Evolutionary conservation across 2,797 vertebrate species (phyloP).

Genomic region (Clamator glandarius): DNA sequence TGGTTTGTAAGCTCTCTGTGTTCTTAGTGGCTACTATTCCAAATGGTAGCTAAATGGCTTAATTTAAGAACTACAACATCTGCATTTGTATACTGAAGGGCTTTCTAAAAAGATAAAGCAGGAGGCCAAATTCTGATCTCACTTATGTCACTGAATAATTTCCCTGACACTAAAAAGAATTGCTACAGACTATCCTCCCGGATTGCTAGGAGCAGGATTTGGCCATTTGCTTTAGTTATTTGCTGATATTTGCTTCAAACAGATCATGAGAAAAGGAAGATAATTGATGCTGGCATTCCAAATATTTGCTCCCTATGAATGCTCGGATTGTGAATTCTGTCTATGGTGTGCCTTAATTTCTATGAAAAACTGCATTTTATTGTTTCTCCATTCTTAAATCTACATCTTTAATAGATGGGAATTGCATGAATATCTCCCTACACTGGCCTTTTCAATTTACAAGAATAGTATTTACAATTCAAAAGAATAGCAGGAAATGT

Average conservation of each 20-base stretch:
- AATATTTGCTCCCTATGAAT: not conserved
- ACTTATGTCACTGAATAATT: constrained; percentile 20
- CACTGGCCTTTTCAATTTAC: constrained; percentile 66
- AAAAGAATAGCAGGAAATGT: constrained; percentile 75
- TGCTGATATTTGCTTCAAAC: constrained; percentile 7
- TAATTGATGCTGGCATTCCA: not conserved
- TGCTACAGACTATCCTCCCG: not conserved
- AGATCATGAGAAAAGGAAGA: not conserved
- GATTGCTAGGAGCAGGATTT: not conserved
- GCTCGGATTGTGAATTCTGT: not conserved
- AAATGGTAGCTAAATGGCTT: constrained; percentile 48
- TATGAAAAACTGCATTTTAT: constrained; percentile 40
- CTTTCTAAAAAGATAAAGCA: constrained; percentile 45
- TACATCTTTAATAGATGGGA: constrained; percentile 60
- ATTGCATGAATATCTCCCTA: constrained; percentile 57
- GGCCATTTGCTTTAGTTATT: not conserved
- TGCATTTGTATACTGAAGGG: constrained; percentile 60
- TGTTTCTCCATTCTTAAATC: constrained; percentile 37
- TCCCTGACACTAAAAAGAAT: not conserved
- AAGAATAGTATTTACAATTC: constrained; percentile 75
- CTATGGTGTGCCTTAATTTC: not conserved
- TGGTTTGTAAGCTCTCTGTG: not conserved
- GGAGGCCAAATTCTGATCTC: constrained; percentile 42
- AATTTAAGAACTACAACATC: constrained; percentile 63
- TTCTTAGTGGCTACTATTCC: not conserved